A percentile compares a stretch with the other conserved stretches of the same genome.
Evolutionary conservation across 2,888 invertebrate species (phyloP).

Genomic region (Calameuta filiformis): DNA sequence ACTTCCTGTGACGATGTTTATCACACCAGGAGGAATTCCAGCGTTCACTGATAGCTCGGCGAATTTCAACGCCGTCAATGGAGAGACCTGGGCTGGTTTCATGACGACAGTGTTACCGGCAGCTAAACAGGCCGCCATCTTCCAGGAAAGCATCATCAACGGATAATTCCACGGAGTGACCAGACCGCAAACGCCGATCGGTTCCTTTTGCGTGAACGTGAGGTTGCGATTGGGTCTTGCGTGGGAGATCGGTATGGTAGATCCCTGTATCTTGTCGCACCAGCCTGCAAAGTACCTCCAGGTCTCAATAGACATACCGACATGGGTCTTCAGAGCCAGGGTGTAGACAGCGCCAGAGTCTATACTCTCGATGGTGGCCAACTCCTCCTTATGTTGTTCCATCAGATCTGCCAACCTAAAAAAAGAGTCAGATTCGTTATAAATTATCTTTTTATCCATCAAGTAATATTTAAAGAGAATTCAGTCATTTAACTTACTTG

Average conservation of each 20-base stretch:
- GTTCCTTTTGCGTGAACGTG: constrained; percentile 89
- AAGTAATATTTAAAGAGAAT: not conserved
- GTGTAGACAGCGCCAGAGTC: constrained; percentile 98
- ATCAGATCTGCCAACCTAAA: constrained; percentile 90
- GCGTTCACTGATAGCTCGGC: constrained; percentile 90
- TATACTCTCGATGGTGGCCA: constrained; percentile 92
- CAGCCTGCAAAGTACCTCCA: constrained; percentile 98
- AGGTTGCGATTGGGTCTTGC: constrained; percentile 92
- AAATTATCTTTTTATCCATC: not conserved
- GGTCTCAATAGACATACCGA: constrained; percentile 98
- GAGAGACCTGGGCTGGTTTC: constrained; percentile 93
- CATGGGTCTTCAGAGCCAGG: constrained; percentile 93
- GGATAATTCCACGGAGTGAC: constrained; percentile 99
- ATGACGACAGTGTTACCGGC: constrained; percentile 97
- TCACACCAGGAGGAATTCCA: constrained; percentile 95
- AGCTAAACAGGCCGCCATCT: constrained; percentile 97
- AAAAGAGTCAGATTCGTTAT: constrained; percentile 8
- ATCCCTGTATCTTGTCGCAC: constrained; percentile 95
- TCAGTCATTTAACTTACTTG: constrained; percentile 69
- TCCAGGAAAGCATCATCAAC: constrained; percentile 98
- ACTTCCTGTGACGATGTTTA: constrained; percentile 91
- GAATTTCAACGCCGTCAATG: constrained; percentile 94
- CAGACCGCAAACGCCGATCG: constrained; percentile 92
- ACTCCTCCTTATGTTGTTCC: constrained; percentile 93
- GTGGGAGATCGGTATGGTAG: constrained; percentile 91